Evolutionary conservation across 2,797 vertebrate genomes (phyloP).

Genomic region (Acanthopagrus latus): DNA sequence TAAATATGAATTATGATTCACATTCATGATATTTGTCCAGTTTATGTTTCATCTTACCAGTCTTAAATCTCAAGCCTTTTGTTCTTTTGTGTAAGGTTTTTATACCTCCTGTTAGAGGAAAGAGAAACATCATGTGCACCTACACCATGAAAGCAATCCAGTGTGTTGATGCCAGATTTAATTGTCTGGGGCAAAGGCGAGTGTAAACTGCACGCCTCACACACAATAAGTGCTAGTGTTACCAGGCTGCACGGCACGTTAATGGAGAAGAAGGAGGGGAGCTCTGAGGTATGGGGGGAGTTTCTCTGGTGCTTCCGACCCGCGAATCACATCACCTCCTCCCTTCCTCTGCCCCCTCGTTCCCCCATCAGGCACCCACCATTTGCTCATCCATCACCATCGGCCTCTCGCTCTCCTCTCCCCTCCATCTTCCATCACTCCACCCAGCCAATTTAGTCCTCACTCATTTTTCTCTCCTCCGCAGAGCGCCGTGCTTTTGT

Average conservation of each 20-base stretch:
- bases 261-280: constrained; percentile 69
- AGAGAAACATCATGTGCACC: constrained; percentile 17
- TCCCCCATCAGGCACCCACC: constrained; percentile 69
- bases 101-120: constrained; percentile 18
- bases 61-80: neutral
- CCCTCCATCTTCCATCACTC: constrained; percentile 79
- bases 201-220: constrained; percentile 76
- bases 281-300: neutral
- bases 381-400: constrained; percentile 86
- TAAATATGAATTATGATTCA: neutral
- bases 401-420: constrained; percentile 69
- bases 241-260: constrained; percentile 74
- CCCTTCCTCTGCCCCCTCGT: constrained; percentile 26
- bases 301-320: constrained; percentile 51
- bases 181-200: constrained; percentile 80
- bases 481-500: constrained; percentile 67
- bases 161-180: constrained; percentile 79
- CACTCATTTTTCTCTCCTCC: constrained; percentile 76
- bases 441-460: constrained; percentile 80
- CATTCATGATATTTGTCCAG: neutral
- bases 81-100: neutral
- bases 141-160: constrained; percentile 44
- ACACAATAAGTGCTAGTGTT: constrained; percentile 78
- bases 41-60: neutral
- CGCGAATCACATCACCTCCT: constrained; percentile 69